Evolutionary conservation across 2,797 vertebrate species (phyloP).

Genomic region (Lophius americanus): DNA sequence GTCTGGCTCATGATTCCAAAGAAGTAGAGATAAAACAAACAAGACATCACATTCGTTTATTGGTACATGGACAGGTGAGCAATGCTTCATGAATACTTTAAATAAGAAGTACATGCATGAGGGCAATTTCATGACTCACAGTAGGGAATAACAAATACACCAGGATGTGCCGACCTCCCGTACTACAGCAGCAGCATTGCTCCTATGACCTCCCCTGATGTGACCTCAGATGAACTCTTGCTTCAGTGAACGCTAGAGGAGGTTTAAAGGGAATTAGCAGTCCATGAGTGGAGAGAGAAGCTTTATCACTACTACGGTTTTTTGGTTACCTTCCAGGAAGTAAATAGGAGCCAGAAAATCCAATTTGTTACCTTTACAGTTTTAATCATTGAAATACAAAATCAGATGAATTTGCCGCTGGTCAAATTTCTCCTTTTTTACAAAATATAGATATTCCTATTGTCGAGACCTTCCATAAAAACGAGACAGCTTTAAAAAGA

Average conservation of each 20-base stretch:
- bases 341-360: constrained; percentile 32
- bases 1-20: constrained; percentile 18
- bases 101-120: constrained; percentile 32
- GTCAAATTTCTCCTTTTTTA: constrained; percentile 17
- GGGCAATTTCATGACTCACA: constrained; percentile 39
- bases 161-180: constrained; percentile 28
- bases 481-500: neutral
- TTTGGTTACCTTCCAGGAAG: constrained; percentile 36
- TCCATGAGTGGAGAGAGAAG: constrained; percentile 31
- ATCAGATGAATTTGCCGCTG: constrained; percentile 38
- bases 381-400: constrained; percentile 36
- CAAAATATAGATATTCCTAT: constrained; percentile 10
- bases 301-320: constrained; percentile 32
- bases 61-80: constrained; percentile 29
- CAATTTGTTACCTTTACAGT: constrained; percentile 19
- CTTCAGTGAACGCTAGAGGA: constrained; percentile 49
- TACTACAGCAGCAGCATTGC: constrained; percentile 21
- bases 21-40: constrained; percentile 12
- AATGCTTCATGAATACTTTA: constrained; percentile 29
- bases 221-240: constrained; percentile 21
- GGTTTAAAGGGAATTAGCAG: constrained; percentile 60
- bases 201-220: constrained; percentile 53
- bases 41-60: constrained; percentile 25
- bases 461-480: constrained; percentile 2
- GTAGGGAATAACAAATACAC: constrained; percentile 36